Conservation (phyloP, 2,113 vertebrate species). For the Platichthys stellatus region DNA sequence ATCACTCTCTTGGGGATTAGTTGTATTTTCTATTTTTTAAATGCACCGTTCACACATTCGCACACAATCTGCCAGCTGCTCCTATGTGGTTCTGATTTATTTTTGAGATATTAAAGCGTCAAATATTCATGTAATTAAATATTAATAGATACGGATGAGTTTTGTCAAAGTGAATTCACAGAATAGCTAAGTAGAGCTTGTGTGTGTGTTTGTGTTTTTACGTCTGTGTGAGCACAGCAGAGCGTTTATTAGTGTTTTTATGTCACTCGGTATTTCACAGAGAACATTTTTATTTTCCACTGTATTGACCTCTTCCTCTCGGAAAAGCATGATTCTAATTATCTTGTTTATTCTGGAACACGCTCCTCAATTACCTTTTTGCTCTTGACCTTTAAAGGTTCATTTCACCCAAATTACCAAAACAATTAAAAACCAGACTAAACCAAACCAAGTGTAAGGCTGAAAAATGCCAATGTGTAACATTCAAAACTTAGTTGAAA, state of each 20-base stretch:
- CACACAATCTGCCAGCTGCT: slow-evolving; percentile 16
- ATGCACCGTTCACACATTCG: slow-evolving; percentile 43
- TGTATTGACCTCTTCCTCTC: slow-evolving; percentile 9
- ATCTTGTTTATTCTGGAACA: slow-evolving; percentile 18
- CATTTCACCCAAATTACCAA: slow-evolving; percentile 12
- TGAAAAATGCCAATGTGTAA: neutral
- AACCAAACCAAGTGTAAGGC: neutral
- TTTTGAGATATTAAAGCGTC: slow-evolving; percentile 24
- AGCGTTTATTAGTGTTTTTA: slow-evolving; percentile 12
- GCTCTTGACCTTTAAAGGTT: slow-evolving; percentile 6
- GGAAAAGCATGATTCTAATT: slow-evolving; percentile 12
- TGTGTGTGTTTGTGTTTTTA: slow-evolving; percentile 4
- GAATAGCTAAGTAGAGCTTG: neutral
- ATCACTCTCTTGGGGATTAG: slow-evolving; percentile 26
- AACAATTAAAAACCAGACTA: neutral
- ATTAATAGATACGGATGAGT: slow-evolving; percentile 29
- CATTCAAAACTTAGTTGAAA: no score
- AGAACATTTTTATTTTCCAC: slow-evolving; percentile 6
- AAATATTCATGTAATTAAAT: slow-evolving; percentile 42
- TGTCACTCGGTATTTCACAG: neutral
- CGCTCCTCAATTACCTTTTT: slow-evolving; percentile 15
- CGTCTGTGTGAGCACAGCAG: neutral
- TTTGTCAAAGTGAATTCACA: slow-evolving; percentile 26
- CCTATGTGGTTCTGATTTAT: slow-evolving; percentile 4
- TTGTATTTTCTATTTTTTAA: slow-evolving; percentile 7